phyloP scores from a whole-genome alignment of 2,888 invertebrate species.

The Tortrix viridana region DNA sequence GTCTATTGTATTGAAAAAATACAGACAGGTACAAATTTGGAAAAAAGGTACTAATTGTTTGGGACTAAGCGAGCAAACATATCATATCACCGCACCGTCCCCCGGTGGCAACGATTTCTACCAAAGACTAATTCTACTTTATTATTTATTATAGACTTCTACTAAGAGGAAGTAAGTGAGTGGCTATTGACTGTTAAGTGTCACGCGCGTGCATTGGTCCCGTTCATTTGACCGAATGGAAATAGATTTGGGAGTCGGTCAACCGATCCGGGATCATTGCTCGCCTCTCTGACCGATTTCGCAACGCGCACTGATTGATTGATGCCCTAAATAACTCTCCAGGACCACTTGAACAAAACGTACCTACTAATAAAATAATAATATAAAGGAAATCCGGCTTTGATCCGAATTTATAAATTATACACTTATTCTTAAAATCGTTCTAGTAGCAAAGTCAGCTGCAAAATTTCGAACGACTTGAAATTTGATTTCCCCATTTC shows the following conservation, averaged over 20 bases:
- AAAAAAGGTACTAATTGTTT: too few species aligned
- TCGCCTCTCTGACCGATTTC: constrained; percentile 50
- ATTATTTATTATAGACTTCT: not conserved
- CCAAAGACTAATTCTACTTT: too few species aligned
- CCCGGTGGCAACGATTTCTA: not conserved
- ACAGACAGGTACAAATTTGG: too few species aligned
- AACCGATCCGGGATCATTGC: constrained; percentile 59
- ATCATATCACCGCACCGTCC: too few species aligned
- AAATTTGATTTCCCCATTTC: too few species aligned
- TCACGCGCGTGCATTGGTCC: constrained; percentile 49
- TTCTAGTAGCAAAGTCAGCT: too few species aligned
- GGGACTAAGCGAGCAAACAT: too few species aligned
- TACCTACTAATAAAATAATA: constrained; percentile 6
- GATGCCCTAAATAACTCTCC: constrained; percentile 53
- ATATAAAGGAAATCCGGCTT: not conserved
- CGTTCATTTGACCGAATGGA: constrained; percentile 54
- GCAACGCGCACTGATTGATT: constrained; percentile 52
- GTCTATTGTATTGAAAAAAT: too few species aligned
- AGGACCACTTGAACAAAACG: constrained; percentile 39
- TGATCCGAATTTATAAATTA: not conserved
- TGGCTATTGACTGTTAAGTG: constrained; percentile 29
- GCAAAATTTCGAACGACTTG: too few species aligned
- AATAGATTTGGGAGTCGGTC: constrained; percentile 59
- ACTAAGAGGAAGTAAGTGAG: constrained; percentile 17
- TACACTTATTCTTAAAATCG: not conserved